Percentiles rank a stretch among this genome's conserved stretches.
phyloP scores from a whole-genome alignment of 2,797 vertebrate genomes.

The Pagetopsis macropterus region DNA sequence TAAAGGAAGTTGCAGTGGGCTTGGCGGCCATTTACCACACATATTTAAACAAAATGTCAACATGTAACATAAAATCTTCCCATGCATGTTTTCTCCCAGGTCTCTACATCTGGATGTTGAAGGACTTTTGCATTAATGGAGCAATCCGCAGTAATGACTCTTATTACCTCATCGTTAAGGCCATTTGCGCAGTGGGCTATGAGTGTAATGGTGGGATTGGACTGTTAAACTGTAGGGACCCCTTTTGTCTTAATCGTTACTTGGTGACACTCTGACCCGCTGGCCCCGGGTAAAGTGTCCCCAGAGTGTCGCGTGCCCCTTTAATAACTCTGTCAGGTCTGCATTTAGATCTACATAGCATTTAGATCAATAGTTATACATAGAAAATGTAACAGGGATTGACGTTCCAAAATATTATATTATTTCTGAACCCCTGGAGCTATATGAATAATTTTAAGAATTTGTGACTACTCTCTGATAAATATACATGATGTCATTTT shows the following conservation, averaged over 20 bases:
- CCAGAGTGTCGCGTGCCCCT: slow-evolving; percentile 65
- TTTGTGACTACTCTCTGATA: not conserved
- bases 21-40: not conserved
- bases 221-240: slow-evolving; percentile 80
- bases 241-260: slow-evolving; percentile 83
- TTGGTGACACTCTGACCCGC: slow-evolving; percentile 75
- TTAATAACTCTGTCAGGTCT: slow-evolving; percentile 69
- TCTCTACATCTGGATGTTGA: slow-evolving; percentile 61
- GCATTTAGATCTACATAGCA: slow-evolving; percentile 50
- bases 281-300: slow-evolving; percentile 77
- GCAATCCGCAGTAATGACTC: slow-evolving; percentile 76
- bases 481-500: slow-evolving; percentile 8
- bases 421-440: slow-evolving; percentile 18
- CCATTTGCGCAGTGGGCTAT: slow-evolving; percentile 77
- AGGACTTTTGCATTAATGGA: slow-evolving; percentile 77
- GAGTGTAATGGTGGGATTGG: slow-evolving; percentile 78
- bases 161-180: slow-evolving; percentile 81
- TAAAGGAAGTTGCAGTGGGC: not conserved
- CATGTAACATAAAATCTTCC: slow-evolving; percentile 8
- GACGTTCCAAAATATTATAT: slow-evolving; percentile 28
- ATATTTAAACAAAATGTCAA: slow-evolving; percentile 29
- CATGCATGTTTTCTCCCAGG: slow-evolving; percentile 38
- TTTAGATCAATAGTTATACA: slow-evolving; percentile 64
- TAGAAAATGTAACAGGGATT: slow-evolving; percentile 31
- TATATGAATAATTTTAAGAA: slow-evolving; percentile 7